Percentiles rank a stretch among this genome's conserved stretches.
phyloP scores from a whole-genome alignment of 2,113 vertebrate species.

The Chaetops frenatus region DNA sequence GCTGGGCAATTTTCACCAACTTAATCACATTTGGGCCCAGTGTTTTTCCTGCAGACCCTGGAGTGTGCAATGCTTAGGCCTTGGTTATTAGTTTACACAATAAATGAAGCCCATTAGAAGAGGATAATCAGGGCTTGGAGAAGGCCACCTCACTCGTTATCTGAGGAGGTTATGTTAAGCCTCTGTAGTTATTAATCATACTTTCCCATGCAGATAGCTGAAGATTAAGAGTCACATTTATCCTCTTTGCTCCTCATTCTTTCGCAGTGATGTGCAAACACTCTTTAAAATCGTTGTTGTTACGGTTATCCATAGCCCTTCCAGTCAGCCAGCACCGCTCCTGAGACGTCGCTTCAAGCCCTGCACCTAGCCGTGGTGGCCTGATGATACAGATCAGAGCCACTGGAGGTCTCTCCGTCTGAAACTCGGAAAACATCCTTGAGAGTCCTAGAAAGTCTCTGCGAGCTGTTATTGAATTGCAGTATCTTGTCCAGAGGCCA shows the following conservation, averaged over 20 bases:
- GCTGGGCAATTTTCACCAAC: background rate
- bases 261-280: background rate
- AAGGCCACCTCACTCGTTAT: slow-evolving; percentile 51
- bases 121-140: slow-evolving; percentile 48
- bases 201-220: slow-evolving; percentile 38
- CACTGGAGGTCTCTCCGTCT: slow-evolving; percentile 45
- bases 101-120: slow-evolving; percentile 61
- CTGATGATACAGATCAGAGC: slow-evolving; percentile 10
- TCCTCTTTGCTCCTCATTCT: slow-evolving; percentile 34
- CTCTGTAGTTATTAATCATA: slow-evolving; percentile 61
- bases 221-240: slow-evolving; percentile 37
- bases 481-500: slow-evolving; percentile 44
- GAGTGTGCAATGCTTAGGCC: background rate
- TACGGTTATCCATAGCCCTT: slow-evolving; percentile 6
- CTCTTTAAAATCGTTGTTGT: background rate
- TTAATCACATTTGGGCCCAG: slow-evolving; percentile 53
- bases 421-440: slow-evolving; percentile 11
- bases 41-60: slow-evolving; percentile 27
- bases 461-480: slow-evolving; percentile 40
- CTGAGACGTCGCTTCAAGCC: background rate
- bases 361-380: background rate
- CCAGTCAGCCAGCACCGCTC: background rate
- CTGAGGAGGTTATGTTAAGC: slow-evolving; percentile 42
- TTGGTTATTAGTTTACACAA: slow-evolving; percentile 62
- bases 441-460: slow-evolving; percentile 52